Base-by-base conservation (phyloP, 2,888 invertebrate species). In the Acanthosepion pharaonis region DNA sequence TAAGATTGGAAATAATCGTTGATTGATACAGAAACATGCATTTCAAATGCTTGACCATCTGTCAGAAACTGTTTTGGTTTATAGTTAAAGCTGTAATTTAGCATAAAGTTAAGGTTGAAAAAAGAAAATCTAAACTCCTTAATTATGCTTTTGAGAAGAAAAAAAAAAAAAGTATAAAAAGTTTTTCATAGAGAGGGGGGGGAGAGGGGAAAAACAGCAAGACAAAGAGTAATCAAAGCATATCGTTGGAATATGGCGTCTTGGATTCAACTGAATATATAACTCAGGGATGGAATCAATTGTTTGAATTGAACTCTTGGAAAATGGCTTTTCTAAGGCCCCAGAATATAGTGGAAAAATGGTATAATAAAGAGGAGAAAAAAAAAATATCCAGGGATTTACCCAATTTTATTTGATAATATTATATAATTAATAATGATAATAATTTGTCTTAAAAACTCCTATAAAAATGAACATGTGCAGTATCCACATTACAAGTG, bases 291-390 rank as follows among this genome's bases (percentile, higher is more conserved):
- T n/a, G 33, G 78, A 78, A 78, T 78, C 78, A 78, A 78, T n/a
- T 78, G 28, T 78, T 78, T n/a, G n/a, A 78, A 78, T n/a, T 78
- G 78, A 78, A 78, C 59, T 78, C n/a, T 78, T 78, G n/a, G n/a
- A 33, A 59, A 20, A 3, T 59, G 59, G 23, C 23, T 59, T 59
- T 59, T 59, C 78, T 78, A 78, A 78, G 78, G 78, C 78, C 78
- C n/a, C 78, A n/a, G n/a, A 78, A 78, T 78, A 78, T 18, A 18
- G 15, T n/a, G n/a, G 78, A 78, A 78, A 59, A 59, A 59, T 1
- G 5, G 25, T 6, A 59, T 59, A 59, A 23, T 20, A 23, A 59
- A 15, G n/a, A 33, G 78, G n/a, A n/a, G n/a, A 78, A n/a, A n/a
- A n/a, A 78, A 33, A 33, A 33, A 78, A 25, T 6, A 78, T 78